These are phyloP conservation scores for Polietes domitor DNA, from an alignment of 2,888 invertebrate species.

Conservation along the genomic window DNA sequence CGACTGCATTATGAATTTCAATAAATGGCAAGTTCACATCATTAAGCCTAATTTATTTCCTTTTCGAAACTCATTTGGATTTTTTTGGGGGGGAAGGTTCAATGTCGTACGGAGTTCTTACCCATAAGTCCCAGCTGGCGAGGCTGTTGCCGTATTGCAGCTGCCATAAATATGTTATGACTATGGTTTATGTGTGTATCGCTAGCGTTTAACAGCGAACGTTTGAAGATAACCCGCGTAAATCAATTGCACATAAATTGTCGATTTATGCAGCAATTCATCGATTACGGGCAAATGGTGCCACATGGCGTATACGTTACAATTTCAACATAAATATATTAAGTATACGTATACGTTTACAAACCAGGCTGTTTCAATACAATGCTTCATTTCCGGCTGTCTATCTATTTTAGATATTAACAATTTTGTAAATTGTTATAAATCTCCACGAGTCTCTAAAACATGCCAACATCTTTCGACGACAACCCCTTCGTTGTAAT, in stretches of 20 bases:
- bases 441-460: background rate
- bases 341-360: background rate
- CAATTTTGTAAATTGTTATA: slow-evolving; percentile 17
- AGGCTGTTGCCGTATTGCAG: background rate
- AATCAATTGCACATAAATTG: slow-evolving; percentile 1
- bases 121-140: background rate
- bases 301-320: slow-evolving; percentile 15
- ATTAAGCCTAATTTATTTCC: slow-evolving; percentile 46
- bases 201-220: background rate
- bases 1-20: background rate
- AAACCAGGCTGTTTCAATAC: background rate
- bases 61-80: background rate
- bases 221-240: slow-evolving; percentile 1
- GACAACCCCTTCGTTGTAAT: slow-evolving; percentile 1
- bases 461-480: background rate
- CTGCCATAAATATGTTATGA: background rate
- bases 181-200: background rate
- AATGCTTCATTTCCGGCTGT: background rate
- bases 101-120: background rate
- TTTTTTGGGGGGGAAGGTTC: background rate
- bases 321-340: slow-evolving; percentile 2
- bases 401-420: background rate
- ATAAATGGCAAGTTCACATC: background rate
- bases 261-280: slow-evolving; percentile 16
- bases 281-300: slow-evolving; percentile 7